Evolutionary conservation across 2,888 invertebrate genomes (phyloP).

Genomic region (Melieria omissa): DNA sequence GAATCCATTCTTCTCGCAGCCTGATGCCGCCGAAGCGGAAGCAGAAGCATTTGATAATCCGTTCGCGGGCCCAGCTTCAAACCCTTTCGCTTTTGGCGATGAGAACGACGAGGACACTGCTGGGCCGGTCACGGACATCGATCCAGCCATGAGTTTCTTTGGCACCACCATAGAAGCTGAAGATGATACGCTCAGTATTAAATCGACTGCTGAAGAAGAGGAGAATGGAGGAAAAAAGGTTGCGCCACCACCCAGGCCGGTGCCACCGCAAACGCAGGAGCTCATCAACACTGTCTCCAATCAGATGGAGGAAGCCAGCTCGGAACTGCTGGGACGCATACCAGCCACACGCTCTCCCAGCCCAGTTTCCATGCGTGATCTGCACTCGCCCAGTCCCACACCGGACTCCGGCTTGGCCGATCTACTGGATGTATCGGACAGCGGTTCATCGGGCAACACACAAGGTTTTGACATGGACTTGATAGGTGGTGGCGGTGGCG

Average conservation of each 20-base stretch:
- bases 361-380: conserved; percentile 83
- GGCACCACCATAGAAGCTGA: conserved; percentile 67
- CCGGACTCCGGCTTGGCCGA: conserved; percentile 75
- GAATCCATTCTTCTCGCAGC: conserved; percentile 77
- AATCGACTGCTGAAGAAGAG: conserved; percentile 59
- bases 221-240: conserved; percentile 53
- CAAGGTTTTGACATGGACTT: conserved; percentile 59
- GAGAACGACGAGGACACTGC: conserved; percentile 52
- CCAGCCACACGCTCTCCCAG: conserved; percentile 89
- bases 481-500: conserved; percentile 48
- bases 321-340: conserved; percentile 82
- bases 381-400: conserved; percentile 87
- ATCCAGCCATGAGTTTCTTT: conserved; percentile 67
- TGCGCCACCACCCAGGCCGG: conserved; percentile 68
- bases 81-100: conserved; percentile 76
- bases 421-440: conserved; percentile 73
- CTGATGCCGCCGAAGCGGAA: conserved; percentile 56
- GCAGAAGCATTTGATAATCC: conserved; percentile 74
- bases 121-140: conserved; percentile 52
- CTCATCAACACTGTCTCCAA: conserved; percentile 87
- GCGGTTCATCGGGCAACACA: conserved; percentile 56
- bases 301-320: conserved; percentile 88
- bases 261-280: conserved; percentile 83
- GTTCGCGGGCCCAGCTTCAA: conserved; percentile 69
- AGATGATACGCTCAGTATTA: conserved; percentile 61